Conservation (phyloP, 92 coral and sea anemone genomes). For the Heliopora coerulea region DNA sequence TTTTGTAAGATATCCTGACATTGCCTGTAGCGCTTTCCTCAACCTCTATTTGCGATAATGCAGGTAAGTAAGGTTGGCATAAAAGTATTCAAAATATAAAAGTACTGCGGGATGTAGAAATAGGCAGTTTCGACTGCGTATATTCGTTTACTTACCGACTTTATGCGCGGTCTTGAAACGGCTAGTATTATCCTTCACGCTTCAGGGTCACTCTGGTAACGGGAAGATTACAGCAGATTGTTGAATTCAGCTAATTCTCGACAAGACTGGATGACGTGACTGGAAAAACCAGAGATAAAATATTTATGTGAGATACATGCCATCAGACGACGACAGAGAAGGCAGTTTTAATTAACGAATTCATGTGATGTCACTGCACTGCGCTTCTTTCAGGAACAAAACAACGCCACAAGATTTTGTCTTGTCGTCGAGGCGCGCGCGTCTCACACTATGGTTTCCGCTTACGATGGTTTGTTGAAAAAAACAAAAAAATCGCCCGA, state of each 20-base stretch:
- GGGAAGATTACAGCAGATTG: slow-evolving; percentile 37
- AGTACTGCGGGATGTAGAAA: neutral
- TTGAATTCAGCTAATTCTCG: slow-evolving; percentile 35
- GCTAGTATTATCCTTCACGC: slow-evolving; percentile 7
- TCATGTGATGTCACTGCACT: slow-evolving; percentile 28
- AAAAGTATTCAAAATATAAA: no score
- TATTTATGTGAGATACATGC: slow-evolving; percentile 37
- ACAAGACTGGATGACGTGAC: slow-evolving; percentile 48
- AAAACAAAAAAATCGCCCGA: neutral
- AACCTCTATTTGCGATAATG: no score
- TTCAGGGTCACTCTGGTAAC: slow-evolving; percentile 45
- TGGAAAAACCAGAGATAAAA: slow-evolving; percentile 41
- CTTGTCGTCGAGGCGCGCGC: slow-evolving; percentile 41
- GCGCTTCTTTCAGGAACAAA: neutral
- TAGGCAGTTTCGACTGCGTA: neutral
- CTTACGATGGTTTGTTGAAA: neutral
- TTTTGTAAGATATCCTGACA: slow-evolving; percentile 22
- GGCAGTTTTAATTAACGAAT: slow-evolving; percentile 10
- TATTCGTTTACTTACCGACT: slow-evolving; percentile 22
- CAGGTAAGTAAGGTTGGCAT: no score
- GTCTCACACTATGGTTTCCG: slow-evolving; percentile 38
- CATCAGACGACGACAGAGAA: slow-evolving; percentile 30
- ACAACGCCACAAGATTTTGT: neutral
- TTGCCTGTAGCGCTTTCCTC: slow-evolving; percentile 16
- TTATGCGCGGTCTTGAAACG: slow-evolving; percentile 9